Base-by-base conservation (phyloP, 2,113 vertebrate species). In the Zootoca vivipara region DNA sequence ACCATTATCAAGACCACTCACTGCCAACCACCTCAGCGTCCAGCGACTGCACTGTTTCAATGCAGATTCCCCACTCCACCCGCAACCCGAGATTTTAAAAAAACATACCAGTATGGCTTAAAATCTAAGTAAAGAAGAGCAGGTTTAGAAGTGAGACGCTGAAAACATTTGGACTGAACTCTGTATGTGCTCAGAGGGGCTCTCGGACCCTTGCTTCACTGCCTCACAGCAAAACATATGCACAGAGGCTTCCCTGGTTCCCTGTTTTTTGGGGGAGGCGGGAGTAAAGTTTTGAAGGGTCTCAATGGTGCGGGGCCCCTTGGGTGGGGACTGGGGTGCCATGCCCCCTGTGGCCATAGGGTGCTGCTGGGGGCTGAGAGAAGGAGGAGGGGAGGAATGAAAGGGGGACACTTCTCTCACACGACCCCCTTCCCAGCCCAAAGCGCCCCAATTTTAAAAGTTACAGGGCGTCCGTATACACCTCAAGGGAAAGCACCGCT, bases 401-500 rank as follows among this genome's bases (percentile, higher is more conserved):
- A 18, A 10, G 5, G 28, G 75, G 13, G 3, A 5, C 26, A 38
- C 20, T 22, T 20, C 30, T 33, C 15, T 52, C 46, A 30, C 28
- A 12, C 28, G 10, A 18, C 1, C 38, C 35, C 35, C 7, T 4
- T 2, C 38, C 38, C 38, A 42, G 12, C 38, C 1, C 6, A 7
- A 46, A 5, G 46, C 28, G 12, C 15, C 15, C 46, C 16, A 20
- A 18, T 18, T 35, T 35, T 73, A 35, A 1, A 73, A 16, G 16
- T 52, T 30, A 26, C 24, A 26, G 64, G 26, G 64, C 3, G 64
- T 5, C 26, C 5, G 62, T 15, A 64, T 12, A 64, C 67, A 16
- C 5, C n/a, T 35, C 3, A 20, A 38, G 16, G 5, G 2, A 5
- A 18, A 7, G 13, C 7, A 2, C 42, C 4, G 5, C 2, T 16